A percentile compares a stretch with the other conserved stretches of the same genome.
Evolutionary conservation across 2,888 invertebrate genomes (phyloP).

Genomic region (Frankliniella intonsa): DNA sequence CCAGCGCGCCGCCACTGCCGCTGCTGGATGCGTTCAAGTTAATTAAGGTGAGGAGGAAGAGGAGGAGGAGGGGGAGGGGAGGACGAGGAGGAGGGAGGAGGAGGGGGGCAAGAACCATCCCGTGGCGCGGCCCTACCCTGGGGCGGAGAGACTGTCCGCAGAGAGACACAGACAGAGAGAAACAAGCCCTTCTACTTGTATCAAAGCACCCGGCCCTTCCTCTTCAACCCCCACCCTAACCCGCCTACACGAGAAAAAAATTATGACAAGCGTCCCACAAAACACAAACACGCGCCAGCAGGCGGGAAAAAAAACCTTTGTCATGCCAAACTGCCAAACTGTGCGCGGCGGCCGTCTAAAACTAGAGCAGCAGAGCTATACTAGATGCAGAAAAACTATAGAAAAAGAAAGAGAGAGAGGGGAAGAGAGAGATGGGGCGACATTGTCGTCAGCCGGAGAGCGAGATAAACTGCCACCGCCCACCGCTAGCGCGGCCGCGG

Average conservation of each 20-base stretch:
- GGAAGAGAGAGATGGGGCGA: neutral
- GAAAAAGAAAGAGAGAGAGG: too few relatives aligned
- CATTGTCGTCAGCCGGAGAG: neutral
- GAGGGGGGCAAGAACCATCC: neutral
- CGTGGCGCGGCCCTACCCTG: neutral
- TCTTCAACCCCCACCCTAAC: too few relatives aligned
- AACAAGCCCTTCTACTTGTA: too few relatives aligned
- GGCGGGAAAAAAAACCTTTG: too few relatives aligned
- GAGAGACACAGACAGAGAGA: neutral
- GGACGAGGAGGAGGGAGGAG: neutral
- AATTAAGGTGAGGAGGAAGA: neutral
- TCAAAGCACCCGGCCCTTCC: too few relatives aligned
- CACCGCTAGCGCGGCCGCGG: neutral
- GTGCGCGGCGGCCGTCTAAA: too few relatives aligned
- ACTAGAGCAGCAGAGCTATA: too few relatives aligned
- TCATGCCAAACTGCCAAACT: too few relatives aligned
- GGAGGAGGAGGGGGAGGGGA: neutral
- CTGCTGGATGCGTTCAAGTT: conserved; percentile 16
- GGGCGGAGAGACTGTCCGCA: neutral
- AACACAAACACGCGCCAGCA: too few relatives aligned
- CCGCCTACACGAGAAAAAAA: too few relatives aligned
- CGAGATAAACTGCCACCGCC: neutral
- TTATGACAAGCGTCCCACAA: too few relatives aligned
- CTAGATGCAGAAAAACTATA: too few relatives aligned
- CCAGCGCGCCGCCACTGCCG: neutral